Percentiles rank a stretch among this genome's conserved stretches.
These are phyloP conservation scores for Andrena marginata DNA, from an alignment of 2,888 invertebrate species.

Conservation along the genomic window DNA sequence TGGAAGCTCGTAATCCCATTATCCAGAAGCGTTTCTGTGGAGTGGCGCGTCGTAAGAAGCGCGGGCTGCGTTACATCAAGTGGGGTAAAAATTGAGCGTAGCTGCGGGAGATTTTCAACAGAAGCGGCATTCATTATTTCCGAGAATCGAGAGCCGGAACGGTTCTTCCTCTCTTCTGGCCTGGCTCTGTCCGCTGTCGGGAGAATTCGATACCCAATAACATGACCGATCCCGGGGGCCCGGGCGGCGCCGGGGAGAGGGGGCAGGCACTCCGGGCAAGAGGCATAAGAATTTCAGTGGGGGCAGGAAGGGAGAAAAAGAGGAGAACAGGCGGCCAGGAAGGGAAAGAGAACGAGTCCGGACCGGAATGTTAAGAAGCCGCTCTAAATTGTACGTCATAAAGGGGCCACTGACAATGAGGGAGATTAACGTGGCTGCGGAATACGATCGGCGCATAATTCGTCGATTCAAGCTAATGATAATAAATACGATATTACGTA, in stretches of 20 bases:
- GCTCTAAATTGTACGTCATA: constrained; percentile 71
- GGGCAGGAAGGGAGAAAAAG: constrained; percentile 19
- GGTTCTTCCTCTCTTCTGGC: constrained; percentile 47
- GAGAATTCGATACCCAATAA: constrained; percentile 73
- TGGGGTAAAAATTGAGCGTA: constrained; percentile 62
- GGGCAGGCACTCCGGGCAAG: constrained; percentile 29
- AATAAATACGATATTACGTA: background rate
- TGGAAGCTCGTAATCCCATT: constrained; percentile 32
- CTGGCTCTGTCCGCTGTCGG: constrained; percentile 55
- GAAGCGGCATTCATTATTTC: constrained; percentile 82
- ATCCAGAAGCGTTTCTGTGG: constrained; percentile 24
- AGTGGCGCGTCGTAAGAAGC: constrained; percentile 23
- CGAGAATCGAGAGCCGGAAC: constrained; percentile 72
- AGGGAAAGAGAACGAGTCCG: constrained; percentile 37
- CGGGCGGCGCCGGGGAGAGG: constrained; percentile 4
- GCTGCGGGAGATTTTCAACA: constrained; percentile 76
- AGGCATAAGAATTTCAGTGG: constrained; percentile 54
- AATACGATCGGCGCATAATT: constrained; percentile 23
- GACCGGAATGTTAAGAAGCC: constrained; percentile 76
- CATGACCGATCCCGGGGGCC: constrained; percentile 52
- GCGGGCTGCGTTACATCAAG: constrained; percentile 36
- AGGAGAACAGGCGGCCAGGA: constrained; percentile 24
- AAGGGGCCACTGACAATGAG: constrained; percentile 18
- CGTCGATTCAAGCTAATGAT: background rate
- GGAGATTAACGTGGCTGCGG: constrained; percentile 9